Base-by-base conservation (phyloP, 30 jellyfish, hydroid and myxozoan species). In the Aurelia aurita region DNA sequence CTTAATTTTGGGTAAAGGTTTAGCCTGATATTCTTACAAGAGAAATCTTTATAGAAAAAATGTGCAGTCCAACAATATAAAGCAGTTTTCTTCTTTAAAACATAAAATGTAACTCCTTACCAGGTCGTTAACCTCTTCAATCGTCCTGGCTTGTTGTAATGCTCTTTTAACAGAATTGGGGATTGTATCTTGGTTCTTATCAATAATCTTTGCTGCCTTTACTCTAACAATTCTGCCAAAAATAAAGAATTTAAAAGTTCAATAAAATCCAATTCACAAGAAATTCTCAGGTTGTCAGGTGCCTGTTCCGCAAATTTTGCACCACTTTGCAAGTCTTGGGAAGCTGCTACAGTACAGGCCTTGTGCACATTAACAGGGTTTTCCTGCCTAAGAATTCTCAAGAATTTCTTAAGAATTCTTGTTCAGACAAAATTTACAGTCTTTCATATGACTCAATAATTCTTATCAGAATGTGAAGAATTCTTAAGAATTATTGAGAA, bases 91-190 rank as follows among this genome's bases (percentile, higher is more conserved):
- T 57, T 19, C 28, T n/a, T 57, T 57, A 7, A 57, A 7, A 0
- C 23, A 19, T 19, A 9, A 3, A 20, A n/a, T 57, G 29, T n/a
- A 13, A 32, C 46, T 32, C n/a, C 91, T 25, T 69, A 90, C 97
- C 91, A 90, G 72, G 10, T 82, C 97, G 59, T 90, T 82, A 5
- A 90, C 74, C 28, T 90, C 97, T 12, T 90, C 94, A 23, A 90
- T 7, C 2, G 95, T 67, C 43, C 66, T 83, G 66, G 95, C 97
- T 44, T 60, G 82, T 8, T 16, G 44, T 46, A 90, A 45, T 12
- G 72, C 39, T 47, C 82, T 55, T 60, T 20, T 63, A 1, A 62
- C 67, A 18, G 62, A 68, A 15, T 54, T 21, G 1, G 95, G 76
- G 13, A 82, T 88, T 44, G 58, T 69, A 20, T 49, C 62, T 18